phyloP scores from a whole-genome alignment of 1,140 invertebrate genomes.

The Pseudomyrmex flavicornis region DNA sequence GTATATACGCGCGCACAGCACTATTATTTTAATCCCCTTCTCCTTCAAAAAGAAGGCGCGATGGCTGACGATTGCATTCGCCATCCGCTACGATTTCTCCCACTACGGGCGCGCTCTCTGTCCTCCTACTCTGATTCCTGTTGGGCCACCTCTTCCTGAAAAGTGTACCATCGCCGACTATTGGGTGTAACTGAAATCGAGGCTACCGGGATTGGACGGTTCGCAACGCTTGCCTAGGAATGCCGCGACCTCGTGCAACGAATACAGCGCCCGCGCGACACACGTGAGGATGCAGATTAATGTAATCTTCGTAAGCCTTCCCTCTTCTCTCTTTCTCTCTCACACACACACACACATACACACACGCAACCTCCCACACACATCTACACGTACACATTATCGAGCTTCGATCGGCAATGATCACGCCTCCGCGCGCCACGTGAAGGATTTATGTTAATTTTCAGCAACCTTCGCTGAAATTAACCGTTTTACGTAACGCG shows the following conservation, averaged over 20 bases:
- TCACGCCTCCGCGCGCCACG: slow-evolving; percentile 54
- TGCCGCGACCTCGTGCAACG: slow-evolving; percentile 52
- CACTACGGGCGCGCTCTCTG: slow-evolving; percentile 52
- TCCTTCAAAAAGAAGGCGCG: slow-evolving; percentile 54
- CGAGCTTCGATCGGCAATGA: slow-evolving; percentile 47
- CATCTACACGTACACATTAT: slow-evolving; percentile 43
- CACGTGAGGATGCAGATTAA: slow-evolving; percentile 57
- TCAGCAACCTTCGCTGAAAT: slow-evolving; percentile 59
- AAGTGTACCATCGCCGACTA: slow-evolving; percentile 66
- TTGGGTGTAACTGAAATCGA: slow-evolving; percentile 68
- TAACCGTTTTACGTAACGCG: slow-evolving; percentile 40
- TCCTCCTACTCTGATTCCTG: slow-evolving; percentile 60
- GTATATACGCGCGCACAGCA: neutral
- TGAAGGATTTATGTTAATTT: slow-evolving; percentile 69
- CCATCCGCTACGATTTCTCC: slow-evolving; percentile 65
- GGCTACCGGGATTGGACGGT: slow-evolving; percentile 67
- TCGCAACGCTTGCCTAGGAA: slow-evolving; percentile 62
- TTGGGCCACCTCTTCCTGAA: slow-evolving; percentile 68
- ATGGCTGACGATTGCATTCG: slow-evolving; percentile 71
- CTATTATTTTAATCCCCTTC: slow-evolving; percentile 41
- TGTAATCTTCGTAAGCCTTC: slow-evolving; percentile 42
- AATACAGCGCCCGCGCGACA: slow-evolving; percentile 46
- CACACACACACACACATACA: neutral
- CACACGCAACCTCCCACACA: neutral
- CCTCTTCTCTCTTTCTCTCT: too few relatives aligned